Conservation (phyloP, 2,113 vertebrate genomes). For the Xiphias gladius region DNA sequence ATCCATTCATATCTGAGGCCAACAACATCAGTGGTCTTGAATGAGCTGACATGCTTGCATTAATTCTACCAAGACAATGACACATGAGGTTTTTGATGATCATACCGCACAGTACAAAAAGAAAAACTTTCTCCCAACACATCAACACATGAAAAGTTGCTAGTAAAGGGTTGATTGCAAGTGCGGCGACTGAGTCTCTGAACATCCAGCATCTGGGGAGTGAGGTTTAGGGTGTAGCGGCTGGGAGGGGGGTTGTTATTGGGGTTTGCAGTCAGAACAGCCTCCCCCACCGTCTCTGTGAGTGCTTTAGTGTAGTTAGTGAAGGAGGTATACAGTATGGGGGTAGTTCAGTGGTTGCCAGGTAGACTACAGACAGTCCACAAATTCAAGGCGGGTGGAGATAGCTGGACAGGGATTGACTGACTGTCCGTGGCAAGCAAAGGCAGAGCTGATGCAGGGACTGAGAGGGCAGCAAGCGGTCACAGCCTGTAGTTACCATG, state of each 20-base stretch:
- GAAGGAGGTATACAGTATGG: conserved; percentile 68
- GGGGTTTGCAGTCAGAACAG: conserved; percentile 61
- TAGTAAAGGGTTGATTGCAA: conserved; percentile 75
- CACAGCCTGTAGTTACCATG: conserved; percentile 74
- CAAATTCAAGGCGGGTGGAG: conserved; percentile 49
- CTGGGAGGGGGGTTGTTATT: conserved; percentile 20
- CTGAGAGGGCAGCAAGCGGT: conserved; percentile 60
- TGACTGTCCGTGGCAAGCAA: conserved; percentile 47
- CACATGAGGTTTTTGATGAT: conserved; percentile 74
- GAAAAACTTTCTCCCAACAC: conserved; percentile 60
- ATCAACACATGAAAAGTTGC: conserved; percentile 61
- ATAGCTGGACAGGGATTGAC: conserved; percentile 56
- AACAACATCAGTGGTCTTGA: conserved; percentile 82
- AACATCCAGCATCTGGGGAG: conserved; percentile 72
- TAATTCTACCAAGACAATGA: conserved; percentile 73
- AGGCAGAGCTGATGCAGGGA: conserved; percentile 52
- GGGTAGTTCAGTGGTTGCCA: conserved; percentile 67
- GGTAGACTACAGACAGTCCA: conserved; percentile 53
- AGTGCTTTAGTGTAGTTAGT: conserved; percentile 87
- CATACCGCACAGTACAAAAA: conserved; percentile 68
- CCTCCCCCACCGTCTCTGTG: conserved; percentile 74
- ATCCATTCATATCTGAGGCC: conserved; percentile 76
- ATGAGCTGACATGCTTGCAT: conserved; percentile 70
- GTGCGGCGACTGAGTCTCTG: conserved; percentile 74
- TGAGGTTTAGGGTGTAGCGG: conserved; percentile 30